A percentile compares a stretch with the other conserved stretches of the same genome.
phyloP scores from a whole-genome alignment of 92 coral and sea anemone genomes.

The Phenganax subtilis region DNA sequence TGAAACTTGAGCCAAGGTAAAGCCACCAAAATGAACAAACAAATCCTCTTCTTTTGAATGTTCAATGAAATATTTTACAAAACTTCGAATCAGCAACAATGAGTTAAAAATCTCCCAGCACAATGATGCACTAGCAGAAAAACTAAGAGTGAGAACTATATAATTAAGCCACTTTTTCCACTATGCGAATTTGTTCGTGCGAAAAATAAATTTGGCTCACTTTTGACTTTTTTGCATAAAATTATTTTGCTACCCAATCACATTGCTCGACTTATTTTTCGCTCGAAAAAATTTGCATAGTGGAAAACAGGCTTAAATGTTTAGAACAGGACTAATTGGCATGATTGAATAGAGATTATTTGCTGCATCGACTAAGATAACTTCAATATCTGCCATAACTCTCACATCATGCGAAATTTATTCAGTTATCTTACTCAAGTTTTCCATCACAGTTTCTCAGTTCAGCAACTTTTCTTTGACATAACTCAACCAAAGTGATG shows the following conservation, averaged over 20 bases:
- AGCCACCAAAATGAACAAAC: conserved; percentile 82
- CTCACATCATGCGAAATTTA: not conserved
- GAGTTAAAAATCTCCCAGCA: conserved; percentile 80
- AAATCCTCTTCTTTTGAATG: conserved; percentile 72
- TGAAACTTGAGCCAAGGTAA: conserved; percentile 48
- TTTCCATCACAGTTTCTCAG: conserved; percentile 56
- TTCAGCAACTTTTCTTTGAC: conserved; percentile 64
- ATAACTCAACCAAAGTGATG: conserved; percentile 70
- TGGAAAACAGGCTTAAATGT: too few relatives aligned
- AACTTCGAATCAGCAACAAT: conserved; percentile 79
- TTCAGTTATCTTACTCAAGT: conserved; percentile 3
- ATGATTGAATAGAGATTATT: too few relatives aligned
- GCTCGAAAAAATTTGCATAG: too few relatives aligned
- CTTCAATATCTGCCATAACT: not conserved
- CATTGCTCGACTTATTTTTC: too few relatives aligned
- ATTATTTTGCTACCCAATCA: too few relatives aligned
- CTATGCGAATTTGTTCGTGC: too few relatives aligned
- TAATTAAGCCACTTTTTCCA: not conserved
- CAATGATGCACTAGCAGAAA: conserved; percentile 56
- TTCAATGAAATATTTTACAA: conserved; percentile 84
- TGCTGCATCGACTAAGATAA: conserved; percentile 47
- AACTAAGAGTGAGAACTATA: not conserved
- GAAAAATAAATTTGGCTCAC: too few relatives aligned
- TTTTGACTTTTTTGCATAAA: too few relatives aligned
- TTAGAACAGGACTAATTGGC: not conserved